These are phyloP conservation scores for Austrolebias charrua DNA, from an alignment of 2,797 vertebrate species.

Conservation along the genomic window DNA sequence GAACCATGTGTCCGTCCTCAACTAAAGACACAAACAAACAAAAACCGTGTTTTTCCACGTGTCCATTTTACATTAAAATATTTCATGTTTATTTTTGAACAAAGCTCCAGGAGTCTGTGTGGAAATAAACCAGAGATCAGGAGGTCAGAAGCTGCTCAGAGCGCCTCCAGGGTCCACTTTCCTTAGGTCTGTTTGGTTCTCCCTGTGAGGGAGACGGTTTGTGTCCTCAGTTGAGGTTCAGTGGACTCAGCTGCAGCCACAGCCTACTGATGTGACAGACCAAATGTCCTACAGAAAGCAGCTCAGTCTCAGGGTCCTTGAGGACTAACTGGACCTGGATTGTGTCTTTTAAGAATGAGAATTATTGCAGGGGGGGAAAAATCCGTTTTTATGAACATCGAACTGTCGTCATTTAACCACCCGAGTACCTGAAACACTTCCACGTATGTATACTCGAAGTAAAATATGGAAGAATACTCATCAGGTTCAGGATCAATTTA, in stretches of 20 bases:
- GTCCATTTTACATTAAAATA: too few species aligned
- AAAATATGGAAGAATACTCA: too few species aligned
- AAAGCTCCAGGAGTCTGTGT: too few species aligned
- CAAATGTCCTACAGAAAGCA: conserved; percentile 20
- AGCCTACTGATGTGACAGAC: conserved; percentile 10
- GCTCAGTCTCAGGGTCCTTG: background rate
- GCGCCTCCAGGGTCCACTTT: conserved; percentile 14
- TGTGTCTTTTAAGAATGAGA: too few species aligned
- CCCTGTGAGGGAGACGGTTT: conserved; percentile 16
- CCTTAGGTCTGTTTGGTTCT: conserved; percentile 14
- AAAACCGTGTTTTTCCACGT: background rate
- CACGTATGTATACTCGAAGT: too few species aligned
- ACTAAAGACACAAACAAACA: conserved; percentile 63
- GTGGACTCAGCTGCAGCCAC: conserved; percentile 55
- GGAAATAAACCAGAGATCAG: background rate
- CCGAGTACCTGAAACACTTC: too few species aligned
- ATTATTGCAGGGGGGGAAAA: too few species aligned
- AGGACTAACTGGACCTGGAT: conserved; percentile 3
- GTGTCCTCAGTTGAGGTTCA: conserved; percentile 56
- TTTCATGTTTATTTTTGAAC: too few species aligned
- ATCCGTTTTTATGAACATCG: too few species aligned
- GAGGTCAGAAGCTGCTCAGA: too few species aligned
- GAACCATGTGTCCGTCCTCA: conserved; percentile 96
- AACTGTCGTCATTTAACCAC: too few species aligned
- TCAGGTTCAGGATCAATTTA: too few species aligned